Base-by-base conservation (phyloP, 1,140 invertebrate species). In the Aphelinus certus region DNA sequence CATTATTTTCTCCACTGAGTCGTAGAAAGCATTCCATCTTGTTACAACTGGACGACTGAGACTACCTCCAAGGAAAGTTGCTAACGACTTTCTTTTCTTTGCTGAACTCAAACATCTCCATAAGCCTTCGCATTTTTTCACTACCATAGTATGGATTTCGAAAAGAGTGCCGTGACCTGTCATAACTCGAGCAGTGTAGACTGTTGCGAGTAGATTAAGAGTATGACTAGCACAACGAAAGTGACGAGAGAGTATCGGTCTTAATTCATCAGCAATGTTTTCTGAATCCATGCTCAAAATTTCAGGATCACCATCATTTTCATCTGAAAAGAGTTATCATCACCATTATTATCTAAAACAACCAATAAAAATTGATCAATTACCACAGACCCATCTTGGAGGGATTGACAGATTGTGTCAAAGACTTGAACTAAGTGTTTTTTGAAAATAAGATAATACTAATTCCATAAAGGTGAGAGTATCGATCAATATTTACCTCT, bases 21-120 rank as follows among this genome's bases (percentile, higher is more conserved):
- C 46, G 57, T 69, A 69, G 3, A 69, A 26, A 7, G 53, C 56
- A 57, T 69, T 69, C 67, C 67, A 69, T 45, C 67, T 51, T 42
- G 67, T 69, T 9, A 43, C 42, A 7, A 69, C 56, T 5, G 67
- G 67, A 9, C 53, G 56, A 3, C 2, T 26, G 1, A 69, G 46
- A 26, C 7, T 46, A 45, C 42, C 7, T 3, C 53, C 26, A 10
- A 69, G 10, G 45, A 43, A 45, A 26, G 26, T 2, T 56, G 9
- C 5, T 7, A 69, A 5, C 5, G 26, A 57, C 46, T 69, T 55
- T 26, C 56, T 42, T 57, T 56, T 69, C 57, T 69, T 69, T 56
- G 67, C 2, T 3, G n/a, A 57, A 10, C 56, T 10, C 6, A 55
- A 26, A 56, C 42, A 4, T 43, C 57, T 69, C 67, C 67, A 69